These are phyloP conservation scores for Leptatherina wallacei DNA, from an alignment of 2,797 vertebrate genomes.

Conservation along the genomic window DNA sequence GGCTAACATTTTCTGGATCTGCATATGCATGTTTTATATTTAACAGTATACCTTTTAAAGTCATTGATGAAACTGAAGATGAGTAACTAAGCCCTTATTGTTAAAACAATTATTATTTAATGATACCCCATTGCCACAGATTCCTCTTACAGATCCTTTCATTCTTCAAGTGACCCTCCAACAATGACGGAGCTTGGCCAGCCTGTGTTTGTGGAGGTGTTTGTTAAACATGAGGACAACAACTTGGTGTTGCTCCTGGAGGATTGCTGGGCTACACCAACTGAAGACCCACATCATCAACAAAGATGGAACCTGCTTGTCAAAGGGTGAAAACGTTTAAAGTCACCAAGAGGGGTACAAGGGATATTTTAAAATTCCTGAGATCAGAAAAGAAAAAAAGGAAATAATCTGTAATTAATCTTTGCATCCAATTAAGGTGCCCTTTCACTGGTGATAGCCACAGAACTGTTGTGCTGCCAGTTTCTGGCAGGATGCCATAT, in stretches of 20 bases:
- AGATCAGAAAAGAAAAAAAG: neutral
- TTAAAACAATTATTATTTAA: neutral
- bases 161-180: conserved; percentile 32
- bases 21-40: neutral
- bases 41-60: neutral
- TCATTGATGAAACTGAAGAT: neutral
- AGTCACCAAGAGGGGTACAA: neutral
- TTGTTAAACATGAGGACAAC: conserved; percentile 59
- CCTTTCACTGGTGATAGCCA: conserved; percentile 58
- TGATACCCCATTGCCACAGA: conserved; percentile 44
- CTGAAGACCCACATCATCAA: conserved; percentile 54
- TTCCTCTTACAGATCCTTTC: conserved; percentile 61
- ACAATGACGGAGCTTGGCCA: conserved; percentile 49
- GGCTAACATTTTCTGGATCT: neutral
- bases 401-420: neutral
- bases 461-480: conserved; percentile 51
- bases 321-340: conserved; percentile 45
- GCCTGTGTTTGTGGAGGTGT: conserved; percentile 68
- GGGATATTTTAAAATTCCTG: neutral
- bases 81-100: neutral
- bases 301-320: conserved; percentile 65
- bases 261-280: conserved; percentile 73
- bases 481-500: conserved; percentile 35
- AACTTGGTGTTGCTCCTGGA: conserved; percentile 57
- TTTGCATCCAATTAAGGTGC: conserved; percentile 52